Base-by-base conservation (phyloP, 2,113 vertebrate species). In the Kryptolebias marmoratus region DNA sequence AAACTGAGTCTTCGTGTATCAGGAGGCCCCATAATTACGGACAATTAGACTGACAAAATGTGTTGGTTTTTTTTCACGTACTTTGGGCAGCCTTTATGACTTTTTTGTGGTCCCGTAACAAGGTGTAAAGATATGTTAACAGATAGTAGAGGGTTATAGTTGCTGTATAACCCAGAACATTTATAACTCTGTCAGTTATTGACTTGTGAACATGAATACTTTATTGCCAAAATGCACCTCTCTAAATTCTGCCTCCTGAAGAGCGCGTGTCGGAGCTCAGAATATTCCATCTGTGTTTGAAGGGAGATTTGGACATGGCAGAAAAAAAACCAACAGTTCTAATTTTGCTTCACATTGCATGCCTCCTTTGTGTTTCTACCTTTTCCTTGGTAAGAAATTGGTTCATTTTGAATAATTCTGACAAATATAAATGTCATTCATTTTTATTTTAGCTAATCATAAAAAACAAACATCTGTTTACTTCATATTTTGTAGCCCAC, bases 311-410 rank as follows among this genome's bases (percentile, higher is more conserved):
- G 10, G 44, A 55, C 53, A 87, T 85, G 89, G 79, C 62, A 22
- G 59, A 39, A 57, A 11, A 36, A 75, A 59, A 22, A 71, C 12
- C 42, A 58, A 48, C 13, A 28, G 1, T 1, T 11, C 12, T 58
- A 13, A 56, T 74, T 18, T 42, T 64, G 44, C 60, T 90, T 64
- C 59, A 71, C 6, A n/a, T 84, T 11, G 1, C 76, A 2, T 86
- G 10, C 8, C 64, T 91, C 27, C 64, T 90, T 9, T 85, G 72
- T 73, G 78, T 50, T 3, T 5, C 52, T n/a, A 13, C 68, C 11
- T 30, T 77, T 14, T 79, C 86, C 64, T 68, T 81, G 93, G 93
- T 94, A 75, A 93, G 92, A 68, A 50, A 69, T n/a, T 47, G 10
- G 0, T 48, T 71, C 12, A 4, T n/a, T 71, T 55, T 42, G 22